phyloP scores from a whole-genome alignment of 1,140 invertebrate genomes.

The Caenorhabditis brenneri region DNA sequence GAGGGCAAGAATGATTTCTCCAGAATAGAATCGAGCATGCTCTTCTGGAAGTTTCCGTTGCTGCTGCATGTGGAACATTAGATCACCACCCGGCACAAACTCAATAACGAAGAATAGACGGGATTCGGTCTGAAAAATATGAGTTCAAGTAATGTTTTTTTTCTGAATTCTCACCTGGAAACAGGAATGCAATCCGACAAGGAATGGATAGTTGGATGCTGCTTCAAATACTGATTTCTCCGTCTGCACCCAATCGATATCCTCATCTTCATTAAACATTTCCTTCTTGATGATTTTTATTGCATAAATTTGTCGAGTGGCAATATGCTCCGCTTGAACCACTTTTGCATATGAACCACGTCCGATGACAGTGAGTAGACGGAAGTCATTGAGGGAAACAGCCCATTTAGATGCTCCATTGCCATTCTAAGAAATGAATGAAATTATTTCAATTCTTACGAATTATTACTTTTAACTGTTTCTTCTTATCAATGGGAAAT shows the following conservation, averaged over 20 bases:
- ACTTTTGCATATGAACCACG: constrained; percentile 97
- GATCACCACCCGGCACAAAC: constrained; percentile 96
- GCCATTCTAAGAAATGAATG: not conserved
- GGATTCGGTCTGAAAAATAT: constrained; percentile 75
- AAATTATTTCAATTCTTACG: not conserved
- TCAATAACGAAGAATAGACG: constrained; percentile 99
- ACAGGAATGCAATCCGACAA: constrained; percentile 97
- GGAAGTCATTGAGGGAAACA: constrained; percentile 89
- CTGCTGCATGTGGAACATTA: constrained; percentile 99
- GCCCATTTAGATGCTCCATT: constrained; percentile 73
- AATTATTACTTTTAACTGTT: not conserved
- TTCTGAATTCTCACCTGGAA: constrained; percentile 80
- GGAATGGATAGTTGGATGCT: constrained; percentile 99
- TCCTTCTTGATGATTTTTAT: constrained; percentile 99
- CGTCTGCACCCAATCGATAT: constrained; percentile 99
- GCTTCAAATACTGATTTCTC: constrained; percentile 99
- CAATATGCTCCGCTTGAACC: constrained; percentile 94
- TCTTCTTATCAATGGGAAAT: not conserved
- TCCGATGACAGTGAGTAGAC: constrained; percentile 95
- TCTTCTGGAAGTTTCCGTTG: constrained; percentile 91
- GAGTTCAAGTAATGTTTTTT: not conserved
- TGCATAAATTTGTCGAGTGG: constrained; percentile 93
- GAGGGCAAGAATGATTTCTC: constrained; percentile 96
- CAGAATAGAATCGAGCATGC: constrained; percentile 92
- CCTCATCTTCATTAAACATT: constrained; percentile 96